Base-by-base conservation (phyloP, 2,888 invertebrate species). In the Netelia virgata region DNA sequence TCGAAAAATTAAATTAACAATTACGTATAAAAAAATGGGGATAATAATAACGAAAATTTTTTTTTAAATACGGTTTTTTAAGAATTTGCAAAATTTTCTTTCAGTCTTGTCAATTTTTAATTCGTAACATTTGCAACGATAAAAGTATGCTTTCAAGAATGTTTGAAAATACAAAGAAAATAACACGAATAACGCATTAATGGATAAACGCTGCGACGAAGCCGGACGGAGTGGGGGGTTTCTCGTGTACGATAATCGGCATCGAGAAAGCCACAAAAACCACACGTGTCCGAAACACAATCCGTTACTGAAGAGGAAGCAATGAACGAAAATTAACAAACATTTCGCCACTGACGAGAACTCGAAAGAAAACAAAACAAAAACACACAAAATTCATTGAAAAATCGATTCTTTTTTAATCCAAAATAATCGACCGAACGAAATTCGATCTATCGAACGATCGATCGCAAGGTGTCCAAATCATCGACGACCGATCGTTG, bases 301-400 rank as follows among this genome's bases (percentile, higher is more conserved):
- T 83, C 57, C 59, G 70, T 57, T 66, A 83, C 61, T 72, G 75
- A 70, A 75, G 83, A 50, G 79, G 66, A 66, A 41, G 75, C 72
- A 80, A 83, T 72, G 83, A 83, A 66, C 76, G 28, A 75, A 72
- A 80, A 80, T 83, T 83, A 83, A 83, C 72, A 66, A 66, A 36
- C 75, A 72, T 64, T 75, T 72, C 72, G 72, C 66, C 63, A 50
- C 59, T 50, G 11, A 63, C 16, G 63, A 64, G 41, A 61, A n/a
- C n/a, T n/a, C n/a, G n/a, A n/a, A n/a, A n/a, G n/a, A n/a, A n/a
- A 70, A 20, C 36, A 1, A 36, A 64, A 9, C 5, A 36, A 14
- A 16, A 64, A 36, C 14, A 41, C 3, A 36, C 10, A 20, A 53
- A 53, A 28, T 20, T 10, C n/a, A 28, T 23, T 28, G 20, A 36